phyloP scores from a whole-genome alignment of 1,140 invertebrate species.

The Heliothis virescens region DNA sequence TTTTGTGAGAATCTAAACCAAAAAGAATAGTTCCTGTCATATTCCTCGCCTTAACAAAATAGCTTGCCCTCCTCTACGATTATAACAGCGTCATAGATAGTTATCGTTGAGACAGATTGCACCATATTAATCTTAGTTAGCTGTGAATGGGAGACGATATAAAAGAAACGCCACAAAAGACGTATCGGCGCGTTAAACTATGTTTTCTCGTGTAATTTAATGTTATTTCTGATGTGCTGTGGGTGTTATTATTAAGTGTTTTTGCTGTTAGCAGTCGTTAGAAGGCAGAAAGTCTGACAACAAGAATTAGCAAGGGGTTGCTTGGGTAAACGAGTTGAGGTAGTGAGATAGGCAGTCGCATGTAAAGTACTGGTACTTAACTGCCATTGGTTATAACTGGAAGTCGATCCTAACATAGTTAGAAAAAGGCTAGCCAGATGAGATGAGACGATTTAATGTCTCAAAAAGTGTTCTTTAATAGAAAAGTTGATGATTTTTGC shows the following conservation, averaged over 20 bases:
- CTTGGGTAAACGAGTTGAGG: no score
- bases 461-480: no score
- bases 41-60: not conserved
- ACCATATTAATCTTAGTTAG: constrained; percentile 45
- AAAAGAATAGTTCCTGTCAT: not conserved
- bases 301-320: no score
- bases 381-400: no score
- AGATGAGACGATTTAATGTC: no score
- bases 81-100: constrained; percentile 31
- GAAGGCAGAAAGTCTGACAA: no score
- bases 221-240: not conserved
- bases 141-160: constrained; percentile 8
- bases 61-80: constrained; percentile 7
- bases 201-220: constrained; percentile 9
- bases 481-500: no score
- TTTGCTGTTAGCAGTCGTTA: not conserved
- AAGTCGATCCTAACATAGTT: no score
- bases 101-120: constrained; percentile 38
- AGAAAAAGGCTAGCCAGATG: no score
- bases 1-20: no score
- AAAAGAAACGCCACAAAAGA: constrained; percentile 23
- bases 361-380: no score
- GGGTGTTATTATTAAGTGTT: not conserved
- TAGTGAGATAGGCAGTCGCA: no score
- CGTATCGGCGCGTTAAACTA: constrained; percentile 20